These are phyloP conservation scores for Triplophysa dalaica DNA, from an alignment of 2,113 vertebrate genomes.

Conservation along the genomic window DNA sequence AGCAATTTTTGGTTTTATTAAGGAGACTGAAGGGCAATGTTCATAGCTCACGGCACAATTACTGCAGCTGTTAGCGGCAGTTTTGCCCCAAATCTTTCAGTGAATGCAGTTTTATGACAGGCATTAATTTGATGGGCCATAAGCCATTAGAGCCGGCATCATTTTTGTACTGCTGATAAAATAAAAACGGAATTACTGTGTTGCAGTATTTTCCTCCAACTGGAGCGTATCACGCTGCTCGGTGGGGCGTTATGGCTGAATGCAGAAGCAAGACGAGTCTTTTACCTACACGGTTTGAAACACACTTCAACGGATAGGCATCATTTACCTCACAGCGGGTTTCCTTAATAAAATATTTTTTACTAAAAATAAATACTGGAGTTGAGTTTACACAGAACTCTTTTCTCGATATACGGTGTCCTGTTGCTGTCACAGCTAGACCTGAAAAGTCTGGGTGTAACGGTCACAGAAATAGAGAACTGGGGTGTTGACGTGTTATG, in stretches of 20 bases:
- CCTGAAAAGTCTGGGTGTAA: not conserved
- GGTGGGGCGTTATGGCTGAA: not conserved
- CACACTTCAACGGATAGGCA: not conserved
- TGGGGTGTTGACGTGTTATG: conserved; percentile 3
- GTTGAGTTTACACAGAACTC: not conserved
- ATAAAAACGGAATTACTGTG: conserved; percentile 33
- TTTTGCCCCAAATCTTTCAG: conserved; percentile 38
- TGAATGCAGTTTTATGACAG: conserved; percentile 46
- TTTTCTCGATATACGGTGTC: not conserved
- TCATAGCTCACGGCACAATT: conserved; percentile 35
- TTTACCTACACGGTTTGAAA: not conserved
- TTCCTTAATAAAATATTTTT: not conserved
- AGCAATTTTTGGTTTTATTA: conserved; percentile 31
- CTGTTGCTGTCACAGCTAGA: not conserved
- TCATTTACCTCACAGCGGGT: conserved; percentile 23
- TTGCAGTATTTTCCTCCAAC: conserved; percentile 11
- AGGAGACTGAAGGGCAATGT: conserved; percentile 33
- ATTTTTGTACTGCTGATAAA: conserved; percentile 38
- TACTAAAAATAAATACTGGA: not conserved
- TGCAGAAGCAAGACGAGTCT: not conserved
- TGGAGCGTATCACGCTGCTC: not conserved
- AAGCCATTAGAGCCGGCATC: conserved; percentile 47
- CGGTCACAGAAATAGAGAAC: not conserved
- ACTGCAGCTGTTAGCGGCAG: conserved; percentile 43
- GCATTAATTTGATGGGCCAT: conserved; percentile 44